phyloP scores from a whole-genome alignment of 2,113 vertebrate species.

The Ochotona princeps region DNA sequence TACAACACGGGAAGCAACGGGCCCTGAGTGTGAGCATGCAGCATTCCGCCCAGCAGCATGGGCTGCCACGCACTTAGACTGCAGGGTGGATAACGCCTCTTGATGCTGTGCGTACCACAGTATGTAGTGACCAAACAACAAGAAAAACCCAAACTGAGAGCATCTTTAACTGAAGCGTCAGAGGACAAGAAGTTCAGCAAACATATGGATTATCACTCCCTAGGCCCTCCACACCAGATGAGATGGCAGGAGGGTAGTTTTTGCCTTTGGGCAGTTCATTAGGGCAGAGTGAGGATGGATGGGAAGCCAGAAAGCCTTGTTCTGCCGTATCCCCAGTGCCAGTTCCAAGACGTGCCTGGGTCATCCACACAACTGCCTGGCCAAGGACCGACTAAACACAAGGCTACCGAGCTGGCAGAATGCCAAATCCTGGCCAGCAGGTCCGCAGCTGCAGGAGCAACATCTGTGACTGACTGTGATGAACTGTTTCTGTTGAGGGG shows the following conservation, averaged over 20 bases:
- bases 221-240: not conserved
- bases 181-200: not conserved
- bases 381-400: not conserved
- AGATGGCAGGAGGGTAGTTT: constrained; percentile 6
- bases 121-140: not conserved
- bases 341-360: too few relatives aligned
- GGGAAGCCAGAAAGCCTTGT: not conserved
- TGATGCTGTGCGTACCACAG: not conserved
- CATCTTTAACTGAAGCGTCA: constrained; percentile 55
- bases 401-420: constrained; percentile 15
- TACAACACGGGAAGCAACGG: not conserved
- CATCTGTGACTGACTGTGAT: constrained; percentile 53
- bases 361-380: not conserved
- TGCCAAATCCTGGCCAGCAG: not conserved
- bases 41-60: not conserved
- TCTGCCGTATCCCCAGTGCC: constrained; percentile 15
- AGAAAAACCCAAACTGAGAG: not conserved
- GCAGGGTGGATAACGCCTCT: not conserved
- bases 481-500: constrained; percentile 47
- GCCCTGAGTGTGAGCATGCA: not conserved
- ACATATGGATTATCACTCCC: constrained; percentile 12
- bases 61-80: not conserved
- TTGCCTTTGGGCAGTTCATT: constrained; percentile 44
- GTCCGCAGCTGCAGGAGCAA: not conserved
- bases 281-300: constrained; percentile 20